Evolutionary conservation across 2,888 invertebrate species (phyloP).

Genomic region (Neoascia interrupta): DNA sequence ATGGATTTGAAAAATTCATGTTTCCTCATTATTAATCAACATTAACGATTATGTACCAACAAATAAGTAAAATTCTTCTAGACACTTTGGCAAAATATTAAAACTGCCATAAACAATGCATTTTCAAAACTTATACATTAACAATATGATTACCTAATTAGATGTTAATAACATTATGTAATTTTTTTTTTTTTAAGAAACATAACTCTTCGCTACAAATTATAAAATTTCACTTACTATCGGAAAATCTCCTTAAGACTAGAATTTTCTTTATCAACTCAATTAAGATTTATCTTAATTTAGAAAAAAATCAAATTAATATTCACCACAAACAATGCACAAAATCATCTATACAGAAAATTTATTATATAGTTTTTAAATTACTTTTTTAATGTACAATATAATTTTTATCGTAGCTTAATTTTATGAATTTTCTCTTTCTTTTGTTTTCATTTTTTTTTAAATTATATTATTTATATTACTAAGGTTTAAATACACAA

Average conservation of each 20-base stretch:
- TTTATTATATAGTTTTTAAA: no score
- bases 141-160: conserved; percentile 15
- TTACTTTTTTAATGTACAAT: conserved; percentile 61
- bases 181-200: no score
- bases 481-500: conserved; percentile 35
- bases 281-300: conserved; percentile 31
- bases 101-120: conserved; percentile 8
- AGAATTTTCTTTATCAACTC: conserved; percentile 55
- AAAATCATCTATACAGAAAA: conserved; percentile 42
- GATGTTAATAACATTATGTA: conserved; percentile 13
- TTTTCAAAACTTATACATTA: not conserved
- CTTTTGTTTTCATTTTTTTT: conserved; percentile 30
- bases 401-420: conserved; percentile 24
- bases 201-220: conserved; percentile 36
- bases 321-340: conserved; percentile 43
- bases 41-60: no score
- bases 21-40: no score
- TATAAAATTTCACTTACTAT: conserved; percentile 31
- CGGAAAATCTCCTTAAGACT: conserved; percentile 67
- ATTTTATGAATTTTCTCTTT: conserved; percentile 15
- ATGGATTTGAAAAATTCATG: no score
- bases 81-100: conserved; percentile 1
- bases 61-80: not conserved
- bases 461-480: conserved; percentile 11
- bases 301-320: not conserved